phyloP scores from a whole-genome alignment of 2,888 invertebrate species.

The Coremacera marginata region DNA sequence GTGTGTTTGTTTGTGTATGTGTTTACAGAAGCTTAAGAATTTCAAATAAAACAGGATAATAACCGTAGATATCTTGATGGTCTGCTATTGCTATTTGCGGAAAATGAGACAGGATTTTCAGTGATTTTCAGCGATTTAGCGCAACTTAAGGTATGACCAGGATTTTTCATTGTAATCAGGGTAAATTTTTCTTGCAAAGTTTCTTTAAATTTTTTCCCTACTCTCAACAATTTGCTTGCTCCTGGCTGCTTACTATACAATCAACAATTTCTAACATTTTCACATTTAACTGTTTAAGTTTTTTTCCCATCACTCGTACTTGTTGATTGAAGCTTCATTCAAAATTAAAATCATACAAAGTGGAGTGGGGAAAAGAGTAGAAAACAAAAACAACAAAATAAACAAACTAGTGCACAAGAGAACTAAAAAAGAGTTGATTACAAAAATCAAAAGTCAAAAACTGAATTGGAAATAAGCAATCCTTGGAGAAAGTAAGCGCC shows the following conservation, averaged over 20 bases:
- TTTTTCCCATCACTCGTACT: neutral
- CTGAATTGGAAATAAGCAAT: constrained; percentile 20
- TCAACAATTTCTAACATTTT: neutral
- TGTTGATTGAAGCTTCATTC: constrained; percentile 16
- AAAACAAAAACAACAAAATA: neutral
- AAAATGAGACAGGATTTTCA: neutral
- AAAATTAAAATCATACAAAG: constrained; percentile 10
- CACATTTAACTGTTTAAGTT: neutral
- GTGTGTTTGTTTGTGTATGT: neutral
- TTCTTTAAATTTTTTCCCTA: too few species aligned
- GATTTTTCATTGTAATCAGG: too few species aligned
- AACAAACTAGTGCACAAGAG: neutral
- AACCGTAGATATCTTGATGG: neutral
- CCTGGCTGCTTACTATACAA: too few species aligned
- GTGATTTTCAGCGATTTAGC: too few species aligned
- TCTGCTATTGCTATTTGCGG: neutral
- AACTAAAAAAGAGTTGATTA: neutral
- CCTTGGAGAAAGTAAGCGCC: constrained; percentile 6
- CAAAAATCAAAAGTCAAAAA: constrained; percentile 17
- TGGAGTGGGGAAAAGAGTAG: neutral
- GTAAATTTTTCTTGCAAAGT: too few species aligned
- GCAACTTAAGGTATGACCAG: too few species aligned
- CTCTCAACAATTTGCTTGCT: too few species aligned
- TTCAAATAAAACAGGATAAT: neutral
- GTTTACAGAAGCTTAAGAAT: neutral